Evolutionary conservation across 1,140 invertebrate genomes (phyloP).

Genomic region (Drosophila parvula): DNA sequence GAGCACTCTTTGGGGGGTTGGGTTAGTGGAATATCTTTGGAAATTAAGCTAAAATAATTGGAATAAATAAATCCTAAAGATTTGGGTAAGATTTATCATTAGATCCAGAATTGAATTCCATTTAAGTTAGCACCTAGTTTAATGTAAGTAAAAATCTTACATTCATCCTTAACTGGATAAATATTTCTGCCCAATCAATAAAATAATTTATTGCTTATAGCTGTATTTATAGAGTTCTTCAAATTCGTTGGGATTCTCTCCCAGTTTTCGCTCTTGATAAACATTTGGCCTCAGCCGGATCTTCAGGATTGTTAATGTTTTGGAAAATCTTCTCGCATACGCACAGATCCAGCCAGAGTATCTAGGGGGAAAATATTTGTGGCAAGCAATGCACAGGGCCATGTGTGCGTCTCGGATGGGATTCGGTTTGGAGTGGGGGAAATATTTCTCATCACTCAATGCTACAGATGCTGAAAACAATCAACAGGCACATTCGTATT

Average conservation of each 20-base stretch:
- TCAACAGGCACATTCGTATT: slow-evolving; percentile 65
- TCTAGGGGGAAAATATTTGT: slow-evolving; percentile 30
- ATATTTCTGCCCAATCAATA: background rate
- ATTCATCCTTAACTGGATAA: background rate
- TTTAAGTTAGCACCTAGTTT: background rate
- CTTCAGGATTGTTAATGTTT: slow-evolving; percentile 67
- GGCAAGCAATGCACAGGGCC: slow-evolving; percentile 39
- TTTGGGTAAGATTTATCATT: background rate
- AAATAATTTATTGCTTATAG: background rate
- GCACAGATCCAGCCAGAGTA: slow-evolving; percentile 21
- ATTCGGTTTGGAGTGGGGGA: slow-evolving; percentile 18
- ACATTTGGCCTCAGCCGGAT: slow-evolving; percentile 42
- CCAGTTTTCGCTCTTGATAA: slow-evolving; percentile 41
- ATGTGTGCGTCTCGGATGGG: slow-evolving; percentile 48
- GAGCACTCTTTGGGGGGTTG: background rate
- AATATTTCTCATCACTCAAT: slow-evolving; percentile 71
- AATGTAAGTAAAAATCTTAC: too few species aligned
- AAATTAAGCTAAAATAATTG: background rate
- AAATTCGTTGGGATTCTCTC: background rate
- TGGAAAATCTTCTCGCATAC: slow-evolving; percentile 53
- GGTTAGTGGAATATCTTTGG: background rate
- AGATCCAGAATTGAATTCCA: too few species aligned
- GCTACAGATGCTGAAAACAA: slow-evolving; percentile 75
- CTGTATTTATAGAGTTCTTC: background rate
- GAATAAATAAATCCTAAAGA: background rate